A percentile compares a stretch with the other conserved stretches of the same genome.
These are phyloP conservation scores for Tachina fera DNA, from an alignment of 2,888 invertebrate genomes.

Conservation along the genomic window DNA sequence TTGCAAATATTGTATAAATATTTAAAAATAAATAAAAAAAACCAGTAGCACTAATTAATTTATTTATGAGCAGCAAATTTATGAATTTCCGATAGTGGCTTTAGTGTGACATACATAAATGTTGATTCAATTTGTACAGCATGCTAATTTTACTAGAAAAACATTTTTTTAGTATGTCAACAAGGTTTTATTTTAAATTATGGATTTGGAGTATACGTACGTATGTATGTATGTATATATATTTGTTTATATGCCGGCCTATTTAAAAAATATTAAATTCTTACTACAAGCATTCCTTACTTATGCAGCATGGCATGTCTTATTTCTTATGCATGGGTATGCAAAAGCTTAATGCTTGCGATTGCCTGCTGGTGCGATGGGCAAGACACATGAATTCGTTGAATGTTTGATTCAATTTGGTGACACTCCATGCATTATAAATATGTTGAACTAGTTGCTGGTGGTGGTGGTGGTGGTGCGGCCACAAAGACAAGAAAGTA, in stretches of 20 bases:
- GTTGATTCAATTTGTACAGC: too few species aligned
- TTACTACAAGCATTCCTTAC: conserved; percentile 28
- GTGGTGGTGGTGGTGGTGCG: neutral
- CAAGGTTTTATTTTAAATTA: too few species aligned
- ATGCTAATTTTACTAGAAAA: too few species aligned
- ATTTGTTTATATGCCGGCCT: neutral
- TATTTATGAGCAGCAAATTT: too few species aligned
- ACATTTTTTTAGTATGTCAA: too few species aligned
- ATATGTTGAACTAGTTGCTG: conserved; percentile 13
- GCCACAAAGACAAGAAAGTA: conserved; percentile 3
- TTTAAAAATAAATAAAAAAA: too few species aligned
- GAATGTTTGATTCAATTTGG: conserved; percentile 33
- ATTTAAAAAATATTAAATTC: conserved; percentile 30
- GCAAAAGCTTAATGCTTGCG: conserved; percentile 22
- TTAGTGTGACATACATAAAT: too few species aligned
- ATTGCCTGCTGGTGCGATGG: neutral
- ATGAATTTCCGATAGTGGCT: too few species aligned
- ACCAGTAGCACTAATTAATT: too few species aligned
- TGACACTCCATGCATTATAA: conserved; percentile 38
- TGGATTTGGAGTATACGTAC: too few species aligned
- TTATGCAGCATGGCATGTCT: conserved; percentile 5
- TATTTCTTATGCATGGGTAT: conserved; percentile 44
- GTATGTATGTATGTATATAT: too few species aligned
- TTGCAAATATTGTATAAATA: too few species aligned
- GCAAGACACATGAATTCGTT: neutral